These are phyloP conservation scores for Andrena chrysosceles DNA, from an alignment of 2,888 invertebrate genomes.

Conservation along the genomic window DNA sequence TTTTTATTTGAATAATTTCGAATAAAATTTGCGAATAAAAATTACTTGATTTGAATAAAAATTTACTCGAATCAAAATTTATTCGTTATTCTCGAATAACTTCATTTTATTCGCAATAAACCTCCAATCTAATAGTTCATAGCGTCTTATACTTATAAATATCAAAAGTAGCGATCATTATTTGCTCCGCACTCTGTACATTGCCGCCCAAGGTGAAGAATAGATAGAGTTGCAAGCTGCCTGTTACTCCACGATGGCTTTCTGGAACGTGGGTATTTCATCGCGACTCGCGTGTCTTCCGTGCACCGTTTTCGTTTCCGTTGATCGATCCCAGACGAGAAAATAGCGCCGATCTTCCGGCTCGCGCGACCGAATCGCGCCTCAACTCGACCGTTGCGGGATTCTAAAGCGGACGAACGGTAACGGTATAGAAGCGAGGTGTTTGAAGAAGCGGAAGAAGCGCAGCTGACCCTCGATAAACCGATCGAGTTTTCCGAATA, in stretches of 20 bases:
- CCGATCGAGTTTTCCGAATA: neutral
- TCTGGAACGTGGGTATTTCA: slow-evolving; percentile 45
- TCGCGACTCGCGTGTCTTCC: slow-evolving; percentile 27
- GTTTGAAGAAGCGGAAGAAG: slow-evolving; percentile 16
- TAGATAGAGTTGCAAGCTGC: neutral
- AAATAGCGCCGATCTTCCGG: slow-evolving; percentile 52
- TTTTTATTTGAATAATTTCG: too few species aligned
- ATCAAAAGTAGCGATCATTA: neutral
- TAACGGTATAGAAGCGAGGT: slow-evolving; percentile 61
- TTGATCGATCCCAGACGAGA: slow-evolving; percentile 45
- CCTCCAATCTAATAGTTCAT: too few species aligned
- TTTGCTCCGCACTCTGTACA: neutral
- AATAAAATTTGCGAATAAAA: too few species aligned
- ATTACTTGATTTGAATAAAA: too few species aligned
- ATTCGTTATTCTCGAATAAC: too few species aligned
- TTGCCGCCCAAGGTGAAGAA: neutral
- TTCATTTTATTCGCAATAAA: too few species aligned
- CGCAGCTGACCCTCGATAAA: slow-evolving; percentile 15
- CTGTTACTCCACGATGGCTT: neutral
- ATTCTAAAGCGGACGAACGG: slow-evolving; percentile 25
- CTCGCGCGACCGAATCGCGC: slow-evolving; percentile 53
- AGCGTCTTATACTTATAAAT: neutral
- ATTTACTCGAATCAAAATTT: too few species aligned
- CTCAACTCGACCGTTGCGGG: slow-evolving; percentile 41
- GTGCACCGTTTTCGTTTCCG: slow-evolving; percentile 36